Evolutionary conservation across 2,113 vertebrate genomes (phyloP).

Genomic region (Tenrec ecaudatus): DNA sequence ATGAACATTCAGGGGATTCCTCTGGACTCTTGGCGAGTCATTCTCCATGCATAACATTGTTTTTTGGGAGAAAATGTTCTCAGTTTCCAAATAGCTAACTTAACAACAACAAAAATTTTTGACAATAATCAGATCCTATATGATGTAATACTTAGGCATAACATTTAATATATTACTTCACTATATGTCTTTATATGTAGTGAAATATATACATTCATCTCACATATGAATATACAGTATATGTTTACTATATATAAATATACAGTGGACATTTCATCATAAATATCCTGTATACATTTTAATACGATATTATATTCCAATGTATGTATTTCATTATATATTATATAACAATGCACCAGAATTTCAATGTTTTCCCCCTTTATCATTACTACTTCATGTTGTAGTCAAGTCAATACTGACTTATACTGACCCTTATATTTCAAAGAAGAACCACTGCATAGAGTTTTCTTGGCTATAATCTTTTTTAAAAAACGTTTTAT

Average conservation of each 20-base stretch:
- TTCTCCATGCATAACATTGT: background rate
- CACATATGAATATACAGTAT: too few relatives aligned
- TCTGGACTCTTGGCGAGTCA: slow-evolving; percentile 10
- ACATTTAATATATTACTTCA: too few relatives aligned
- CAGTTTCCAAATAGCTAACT: slow-evolving; percentile 35
- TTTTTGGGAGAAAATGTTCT: slow-evolving; percentile 25
- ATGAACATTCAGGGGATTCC: background rate
- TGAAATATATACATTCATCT: too few relatives aligned
- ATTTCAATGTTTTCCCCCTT: slow-evolving; percentile 43
- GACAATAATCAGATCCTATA: slow-evolving; percentile 25
- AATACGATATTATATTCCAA: too few relatives aligned
- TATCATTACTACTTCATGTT: background rate
- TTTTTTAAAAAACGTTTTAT: too few relatives aligned
- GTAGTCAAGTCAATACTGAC: background rate
- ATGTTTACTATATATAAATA: too few relatives aligned
- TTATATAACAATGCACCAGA: background rate
- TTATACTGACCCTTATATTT: background rate
- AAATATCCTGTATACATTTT: too few relatives aligned
- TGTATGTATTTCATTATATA: too few relatives aligned
- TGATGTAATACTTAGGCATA: background rate
- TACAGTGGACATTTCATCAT: too few relatives aligned
- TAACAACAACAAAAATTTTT: background rate
- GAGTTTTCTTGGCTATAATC: background rate
- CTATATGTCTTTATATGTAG: too few relatives aligned
- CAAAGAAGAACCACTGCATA: background rate